Evolutionary conservation across 2,797 vertebrate genomes (phyloP).

Genomic region (Bradypodion pumilum): DNA sequence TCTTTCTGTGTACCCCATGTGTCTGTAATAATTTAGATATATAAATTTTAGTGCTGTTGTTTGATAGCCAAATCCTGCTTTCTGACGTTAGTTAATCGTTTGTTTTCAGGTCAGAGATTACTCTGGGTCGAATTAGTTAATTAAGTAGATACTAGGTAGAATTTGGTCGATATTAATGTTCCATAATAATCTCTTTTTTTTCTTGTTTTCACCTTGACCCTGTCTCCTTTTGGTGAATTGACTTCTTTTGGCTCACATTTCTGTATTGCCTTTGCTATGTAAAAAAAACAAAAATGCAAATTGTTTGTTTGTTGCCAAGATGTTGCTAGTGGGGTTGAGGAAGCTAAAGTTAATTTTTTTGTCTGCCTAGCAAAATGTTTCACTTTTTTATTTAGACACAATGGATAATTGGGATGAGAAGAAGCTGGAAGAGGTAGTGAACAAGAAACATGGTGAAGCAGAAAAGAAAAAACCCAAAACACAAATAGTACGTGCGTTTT

Average conservation of each 20-base stretch:
- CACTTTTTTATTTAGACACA: conserved; percentile 81
- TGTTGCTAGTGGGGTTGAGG: not conserved
- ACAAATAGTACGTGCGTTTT: conserved; percentile 85
- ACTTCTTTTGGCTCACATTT: not conserved
- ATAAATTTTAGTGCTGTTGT: not conserved
- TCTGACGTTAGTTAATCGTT: no score
- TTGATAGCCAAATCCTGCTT: not conserved
- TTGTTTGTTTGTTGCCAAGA: not conserved
- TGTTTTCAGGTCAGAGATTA: no score
- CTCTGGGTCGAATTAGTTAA: no score
- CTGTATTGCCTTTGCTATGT: not conserved
- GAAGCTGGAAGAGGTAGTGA: conserved; percentile 96
- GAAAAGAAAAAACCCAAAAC: conserved; percentile 98
- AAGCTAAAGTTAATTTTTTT: not conserved
- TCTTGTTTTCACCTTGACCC: not conserved
- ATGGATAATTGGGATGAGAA: conserved; percentile 99
- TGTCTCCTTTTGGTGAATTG: not conserved
- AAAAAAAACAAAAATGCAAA: not conserved
- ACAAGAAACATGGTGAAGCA: conserved; percentile 95
- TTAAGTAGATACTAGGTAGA: no score
- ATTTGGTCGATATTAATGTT: not conserved
- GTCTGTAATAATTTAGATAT: not conserved
- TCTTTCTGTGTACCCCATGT: no score
- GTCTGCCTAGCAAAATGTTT: conserved; percentile 1
- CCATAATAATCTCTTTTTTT: not conserved